Percentiles rank a stretch among this genome's conserved stretches.
phyloP scores from a whole-genome alignment of 2,888 invertebrate species.

The Malthinus seriepunctatus region DNA sequence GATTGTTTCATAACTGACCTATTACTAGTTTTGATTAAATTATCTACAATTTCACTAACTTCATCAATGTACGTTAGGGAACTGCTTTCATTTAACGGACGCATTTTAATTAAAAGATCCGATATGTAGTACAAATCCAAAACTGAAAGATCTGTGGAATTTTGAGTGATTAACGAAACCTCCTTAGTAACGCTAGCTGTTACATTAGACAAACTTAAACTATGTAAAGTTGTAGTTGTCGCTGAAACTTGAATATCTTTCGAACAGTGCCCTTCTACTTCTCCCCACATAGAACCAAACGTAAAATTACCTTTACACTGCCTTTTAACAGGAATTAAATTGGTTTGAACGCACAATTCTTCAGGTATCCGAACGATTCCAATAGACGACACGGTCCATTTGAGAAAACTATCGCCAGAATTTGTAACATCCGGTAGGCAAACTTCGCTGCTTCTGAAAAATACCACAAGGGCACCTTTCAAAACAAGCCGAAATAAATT shows the following conservation, averaged over 20 bases:
- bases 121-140: slow-evolving; percentile 46
- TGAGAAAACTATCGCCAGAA: slow-evolving; percentile 19
- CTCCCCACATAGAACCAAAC: slow-evolving; percentile 61
- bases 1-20: slow-evolving; percentile 47
- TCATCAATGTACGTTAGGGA: slow-evolving; percentile 53
- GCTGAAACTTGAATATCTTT: slow-evolving; percentile 6
- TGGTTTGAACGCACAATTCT: slow-evolving; percentile 61
- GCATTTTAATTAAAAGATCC: slow-evolving; percentile 35
- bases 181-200: slow-evolving; percentile 34
- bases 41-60: slow-evolving; percentile 59
- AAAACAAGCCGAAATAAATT: slow-evolving; percentile 10
- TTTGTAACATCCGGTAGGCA: slow-evolving; percentile 42
- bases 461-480: slow-evolving; percentile 24
- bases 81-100: slow-evolving; percentile 8
- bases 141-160: slow-evolving; percentile 36
- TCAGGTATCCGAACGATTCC: slow-evolving; percentile 59
- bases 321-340: slow-evolving; percentile 62
- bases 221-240: slow-evolving; percentile 17
- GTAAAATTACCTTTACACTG: slow-evolving; percentile 63
- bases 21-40: slow-evolving; percentile 42
- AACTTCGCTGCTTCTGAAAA: slow-evolving; percentile 41
- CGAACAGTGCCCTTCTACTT: slow-evolving; percentile 44
- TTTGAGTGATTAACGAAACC: slow-evolving; percentile 34
- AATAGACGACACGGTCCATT: slow-evolving; percentile 58
- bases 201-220: slow-evolving; percentile 8